Percentiles rank a stretch among this genome's conserved stretches.
These are phyloP conservation scores for Osmoderma eremita DNA, from an alignment of 2,888 invertebrate genomes.

Conservation along the genomic window DNA sequence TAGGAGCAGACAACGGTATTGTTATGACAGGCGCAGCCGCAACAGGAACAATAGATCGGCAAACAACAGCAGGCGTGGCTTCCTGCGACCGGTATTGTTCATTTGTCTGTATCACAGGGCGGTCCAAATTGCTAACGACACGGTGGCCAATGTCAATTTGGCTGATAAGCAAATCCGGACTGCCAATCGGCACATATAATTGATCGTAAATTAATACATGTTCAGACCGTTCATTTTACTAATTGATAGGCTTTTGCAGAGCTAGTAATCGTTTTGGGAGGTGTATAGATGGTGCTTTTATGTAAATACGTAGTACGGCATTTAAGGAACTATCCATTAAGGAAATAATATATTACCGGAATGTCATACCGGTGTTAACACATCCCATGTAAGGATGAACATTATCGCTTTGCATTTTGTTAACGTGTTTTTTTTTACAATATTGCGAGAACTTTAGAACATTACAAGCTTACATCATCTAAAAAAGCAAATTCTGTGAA, in stretches of 20 bases:
- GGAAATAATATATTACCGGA: too few species aligned
- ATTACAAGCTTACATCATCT: too few species aligned
- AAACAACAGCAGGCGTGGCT: slow-evolving; percentile 63
- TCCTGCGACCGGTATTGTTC: slow-evolving; percentile 62
- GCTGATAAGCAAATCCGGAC: slow-evolving; percentile 29
- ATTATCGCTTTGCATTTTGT: too few species aligned
- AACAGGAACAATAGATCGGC: slow-evolving; percentile 61
- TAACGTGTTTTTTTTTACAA: too few species aligned
- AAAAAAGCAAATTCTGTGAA: too few species aligned
- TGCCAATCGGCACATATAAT: slow-evolving; percentile 6
- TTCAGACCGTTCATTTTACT: neutral
- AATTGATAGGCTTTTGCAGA: neutral
- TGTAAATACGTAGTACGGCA: too few species aligned
- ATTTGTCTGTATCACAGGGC: slow-evolving; percentile 60
- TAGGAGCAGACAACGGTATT: slow-evolving; percentile 61
- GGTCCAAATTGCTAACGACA: slow-evolving; percentile 51
- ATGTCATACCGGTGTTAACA: too few species aligned
- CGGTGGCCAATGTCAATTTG: slow-evolving; percentile 43
- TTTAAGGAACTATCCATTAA: too few species aligned
- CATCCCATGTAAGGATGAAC: too few species aligned
- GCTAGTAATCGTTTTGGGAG: too few species aligned
- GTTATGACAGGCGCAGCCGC: slow-evolving; percentile 62
- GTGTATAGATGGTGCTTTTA: too few species aligned
- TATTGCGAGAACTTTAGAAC: too few species aligned
- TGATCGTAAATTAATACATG: neutral